phyloP scores from a whole-genome alignment of 92 coral and sea anemone genomes.

The Zoanthus solanderi region DNA sequence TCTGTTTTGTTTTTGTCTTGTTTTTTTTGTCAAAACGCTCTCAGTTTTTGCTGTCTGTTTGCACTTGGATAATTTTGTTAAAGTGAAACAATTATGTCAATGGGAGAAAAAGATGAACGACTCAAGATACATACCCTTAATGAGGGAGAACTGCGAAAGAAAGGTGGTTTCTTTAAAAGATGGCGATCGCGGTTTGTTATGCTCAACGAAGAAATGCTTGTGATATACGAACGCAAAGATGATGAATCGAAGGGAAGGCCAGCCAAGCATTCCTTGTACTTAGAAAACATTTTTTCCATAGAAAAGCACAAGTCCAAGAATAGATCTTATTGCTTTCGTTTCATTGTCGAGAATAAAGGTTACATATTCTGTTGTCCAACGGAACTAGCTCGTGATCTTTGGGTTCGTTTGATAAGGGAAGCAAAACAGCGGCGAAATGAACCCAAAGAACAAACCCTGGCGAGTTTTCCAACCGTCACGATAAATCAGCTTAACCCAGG shows the following conservation, averaged over 20 bases:
- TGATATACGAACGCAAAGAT: slow-evolving; percentile 90
- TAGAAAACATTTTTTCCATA: slow-evolving; percentile 79
- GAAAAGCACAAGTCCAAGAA: slow-evolving; percentile 86
- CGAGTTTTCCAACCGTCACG: slow-evolving; percentile 77
- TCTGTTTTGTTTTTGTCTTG: neutral
- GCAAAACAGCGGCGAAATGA: slow-evolving; percentile 77
- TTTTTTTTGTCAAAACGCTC: neutral
- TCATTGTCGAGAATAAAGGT: slow-evolving; percentile 75
- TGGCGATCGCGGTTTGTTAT: slow-evolving; percentile 91
- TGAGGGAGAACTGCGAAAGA: slow-evolving; percentile 87
- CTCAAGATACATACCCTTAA: slow-evolving; percentile 68
- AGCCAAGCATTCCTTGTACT: slow-evolving; percentile 79
- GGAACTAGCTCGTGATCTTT: slow-evolving; percentile 82
- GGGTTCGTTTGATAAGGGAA: slow-evolving; percentile 83
- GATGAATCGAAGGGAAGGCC: slow-evolving; percentile 78
- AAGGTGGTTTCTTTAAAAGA: slow-evolving; percentile 77
- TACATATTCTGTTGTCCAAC: slow-evolving; percentile 78
- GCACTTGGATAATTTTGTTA: neutral
- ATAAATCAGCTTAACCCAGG: slow-evolving; percentile 90
- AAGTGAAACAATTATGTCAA: slow-evolving; percentile 7
- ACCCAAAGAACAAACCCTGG: slow-evolving; percentile 58
- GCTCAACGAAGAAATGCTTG: slow-evolving; percentile 77
- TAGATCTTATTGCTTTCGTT: slow-evolving; percentile 80
- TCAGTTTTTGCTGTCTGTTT: neutral
- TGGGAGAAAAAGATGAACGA: slow-evolving; percentile 27